These are phyloP conservation scores for Chondrosia reniformis DNA, from an alignment of 37 sponge, comb jelly and placozoan species.

Conservation along the genomic window DNA sequence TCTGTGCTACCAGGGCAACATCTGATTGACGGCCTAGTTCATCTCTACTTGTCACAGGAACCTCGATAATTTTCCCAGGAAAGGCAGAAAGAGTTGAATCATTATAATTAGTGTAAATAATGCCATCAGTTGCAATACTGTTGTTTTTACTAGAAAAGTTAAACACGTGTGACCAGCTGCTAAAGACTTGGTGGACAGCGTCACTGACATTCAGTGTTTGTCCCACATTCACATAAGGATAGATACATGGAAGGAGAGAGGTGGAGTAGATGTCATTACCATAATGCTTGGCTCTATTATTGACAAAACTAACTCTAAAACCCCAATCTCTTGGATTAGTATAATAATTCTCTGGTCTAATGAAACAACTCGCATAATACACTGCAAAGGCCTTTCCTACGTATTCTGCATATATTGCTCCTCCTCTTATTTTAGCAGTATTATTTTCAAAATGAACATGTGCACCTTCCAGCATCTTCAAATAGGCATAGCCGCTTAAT, in stretches of 20 bases:
- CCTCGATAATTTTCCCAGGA: conserved; percentile 1
- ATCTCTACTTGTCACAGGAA: conserved; percentile 1
- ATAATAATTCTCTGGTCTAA: conserved; percentile 33
- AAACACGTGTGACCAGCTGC: background rate
- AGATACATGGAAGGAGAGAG: conserved; percentile 36
- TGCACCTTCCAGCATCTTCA: conserved; percentile 2
- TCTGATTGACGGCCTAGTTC: background rate
- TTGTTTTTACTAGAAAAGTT: background rate
- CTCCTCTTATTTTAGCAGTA: conserved; percentile 26
- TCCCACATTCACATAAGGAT: background rate
- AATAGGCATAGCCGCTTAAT: conserved; percentile 30
- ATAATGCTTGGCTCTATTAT: conserved; percentile 24
- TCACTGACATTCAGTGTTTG: background rate
- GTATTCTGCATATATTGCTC: conserved; percentile 47
- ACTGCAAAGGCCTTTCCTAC: conserved; percentile 31
- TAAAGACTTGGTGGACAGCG: background rate
- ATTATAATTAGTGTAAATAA: background rate
- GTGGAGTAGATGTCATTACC: conserved; percentile 42
- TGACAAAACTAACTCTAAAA: conserved; percentile 20
- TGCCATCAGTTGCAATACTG: conserved; percentile 43
- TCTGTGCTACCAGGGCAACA: background rate
- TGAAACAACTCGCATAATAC: conserved; percentile 34
- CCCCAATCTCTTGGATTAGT: conserved; percentile 23
- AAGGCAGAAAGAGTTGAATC: background rate
- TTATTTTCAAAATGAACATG: conserved; percentile 26